A percentile compares a stretch with the other conserved stretches of the same genome.
Evolutionary conservation across 2,888 invertebrate genomes (phyloP).

Genomic region (Tiliacea citrago): DNA sequence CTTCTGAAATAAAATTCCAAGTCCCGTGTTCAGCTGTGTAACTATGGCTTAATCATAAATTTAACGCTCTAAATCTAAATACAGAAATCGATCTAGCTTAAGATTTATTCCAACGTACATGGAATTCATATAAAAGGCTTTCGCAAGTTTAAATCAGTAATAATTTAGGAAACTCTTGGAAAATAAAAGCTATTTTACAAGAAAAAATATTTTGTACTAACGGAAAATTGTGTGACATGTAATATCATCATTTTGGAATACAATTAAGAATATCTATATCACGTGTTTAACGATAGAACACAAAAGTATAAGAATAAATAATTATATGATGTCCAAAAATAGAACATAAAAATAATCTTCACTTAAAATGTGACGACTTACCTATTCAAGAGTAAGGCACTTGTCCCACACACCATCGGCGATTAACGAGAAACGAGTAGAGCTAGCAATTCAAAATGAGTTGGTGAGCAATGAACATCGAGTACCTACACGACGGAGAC

Average conservation of each 20-base stretch:
- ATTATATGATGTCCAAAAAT: background rate
- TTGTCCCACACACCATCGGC: too few relatives aligned
- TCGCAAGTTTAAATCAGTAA: background rate
- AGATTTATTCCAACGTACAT: conserved; percentile 16
- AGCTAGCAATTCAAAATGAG: too few relatives aligned
- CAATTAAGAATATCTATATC: conserved; percentile 8
- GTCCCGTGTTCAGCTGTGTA: background rate
- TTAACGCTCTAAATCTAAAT: background rate
- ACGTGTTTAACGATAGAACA: background rate
- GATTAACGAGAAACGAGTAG: too few relatives aligned
- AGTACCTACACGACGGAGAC: too few relatives aligned
- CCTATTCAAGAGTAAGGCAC: background rate
- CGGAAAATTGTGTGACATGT: conserved; percentile 1
- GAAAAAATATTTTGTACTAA: conserved; percentile 12
- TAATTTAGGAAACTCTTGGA: conserved; percentile 8
- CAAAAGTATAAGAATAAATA: background rate
- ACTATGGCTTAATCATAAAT: conserved; percentile 2
- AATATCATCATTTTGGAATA: conserved; percentile 7
- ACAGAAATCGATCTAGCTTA: background rate
- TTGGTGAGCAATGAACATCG: too few relatives aligned
- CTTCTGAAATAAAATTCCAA: background rate
- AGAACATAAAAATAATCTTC: background rate
- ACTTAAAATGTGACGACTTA: background rate
- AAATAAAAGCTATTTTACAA: conserved; percentile 16
- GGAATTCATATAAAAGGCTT: conserved; percentile 31